Percentiles rank a stretch among this genome's conserved stretches.
phyloP scores from a whole-genome alignment of 2,888 invertebrate species.

The Cremastinae sp. region DNA sequence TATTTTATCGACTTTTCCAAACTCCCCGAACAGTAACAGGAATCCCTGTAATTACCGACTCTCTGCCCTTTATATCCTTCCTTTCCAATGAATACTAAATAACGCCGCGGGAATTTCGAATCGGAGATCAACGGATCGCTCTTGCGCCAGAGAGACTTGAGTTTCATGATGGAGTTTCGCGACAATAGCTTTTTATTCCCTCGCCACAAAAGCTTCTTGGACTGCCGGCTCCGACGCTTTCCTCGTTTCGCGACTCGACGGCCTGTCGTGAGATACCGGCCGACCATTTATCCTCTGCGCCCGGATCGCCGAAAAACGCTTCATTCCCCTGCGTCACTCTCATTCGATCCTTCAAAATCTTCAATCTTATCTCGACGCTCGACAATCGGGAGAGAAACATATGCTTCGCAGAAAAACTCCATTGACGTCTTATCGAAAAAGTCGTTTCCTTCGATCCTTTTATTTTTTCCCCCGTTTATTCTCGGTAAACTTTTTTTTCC shows the following conservation, averaged over 20 bases:
- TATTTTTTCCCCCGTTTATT: too few species aligned
- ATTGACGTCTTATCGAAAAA: slow-evolving; percentile 27
- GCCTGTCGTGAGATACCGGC: slow-evolving; percentile 28
- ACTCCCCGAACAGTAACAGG: slow-evolving; percentile 11
- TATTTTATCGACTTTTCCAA: slow-evolving; percentile 44
- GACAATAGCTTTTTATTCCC: background rate
- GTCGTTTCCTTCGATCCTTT: slow-evolving; percentile 7
- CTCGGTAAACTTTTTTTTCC: too few species aligned
- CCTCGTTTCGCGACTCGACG: slow-evolving; percentile 34
- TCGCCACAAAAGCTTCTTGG: too few species aligned
- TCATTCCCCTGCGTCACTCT: slow-evolving; percentile 41
- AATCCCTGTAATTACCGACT: slow-evolving; percentile 40
- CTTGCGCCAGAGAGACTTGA: background rate
- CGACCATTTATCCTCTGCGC: slow-evolving; percentile 41
- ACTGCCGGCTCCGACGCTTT: too few species aligned
- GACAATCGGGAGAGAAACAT: slow-evolving; percentile 16
- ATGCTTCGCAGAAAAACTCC: too few species aligned
- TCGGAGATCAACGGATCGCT: background rate
- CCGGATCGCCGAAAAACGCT: slow-evolving; percentile 46
- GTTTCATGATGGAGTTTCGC: background rate
- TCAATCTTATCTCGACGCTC: slow-evolving; percentile 41
- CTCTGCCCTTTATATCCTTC: background rate
- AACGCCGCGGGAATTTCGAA: background rate
- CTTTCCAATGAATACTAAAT: slow-evolving; percentile 21
- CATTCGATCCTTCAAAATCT: slow-evolving; percentile 45